Base-by-base conservation (phyloP, 2,888 invertebrate genomes). In the Cerceris ruficornis region DNA sequence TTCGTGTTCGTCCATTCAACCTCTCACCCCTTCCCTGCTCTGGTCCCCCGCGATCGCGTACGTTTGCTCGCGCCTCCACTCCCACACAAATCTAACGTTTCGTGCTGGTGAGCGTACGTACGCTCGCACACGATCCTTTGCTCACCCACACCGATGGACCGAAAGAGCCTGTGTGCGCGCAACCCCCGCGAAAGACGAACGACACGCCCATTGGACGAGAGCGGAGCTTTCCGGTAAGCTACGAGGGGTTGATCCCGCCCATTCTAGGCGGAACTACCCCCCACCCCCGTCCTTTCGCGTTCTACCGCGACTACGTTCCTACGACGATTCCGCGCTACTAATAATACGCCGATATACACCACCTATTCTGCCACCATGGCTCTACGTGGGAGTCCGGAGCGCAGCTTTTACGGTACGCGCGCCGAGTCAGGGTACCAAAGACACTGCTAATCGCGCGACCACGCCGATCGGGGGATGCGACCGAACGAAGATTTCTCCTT, bases 311-410 rank as follows among this genome's bases (percentile, higher is more conserved):
- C 76, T 75, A 75, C 86, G 83, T 50, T 79, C 74, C 68, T 71
- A 71, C 84, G 75, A 75, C 82, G 79, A 77, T 76, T 86, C 82
- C 82, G 72, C 84, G 84, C 83, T 72, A 88, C 88, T 90, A 91
- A 91, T 91, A 91, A 91, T 89, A 91, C 90, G 86, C 82, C 88
- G 88, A 88, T 90, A 90, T 89, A 90, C 28, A 28, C 86, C 87
- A 88, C 88, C 90, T 88, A 91, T 89, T 90, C 88, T 86, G 90
- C 88, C 89, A 90, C 90, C 90, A 91, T 91, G 90, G 87, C 86
- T 88, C 90, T 89, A 86, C 89, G 79, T 71, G 80, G 71, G 81
- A 75, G 82, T 79, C 76, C 79, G 81, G 81, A 83, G 82, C 73
- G 86, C 88, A 83, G 86, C 86, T 82, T 82, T 86, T 77, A 87